These are phyloP conservation scores for Melanchra persicariae DNA, from an alignment of 2,888 invertebrate species.

Conservation along the genomic window DNA sequence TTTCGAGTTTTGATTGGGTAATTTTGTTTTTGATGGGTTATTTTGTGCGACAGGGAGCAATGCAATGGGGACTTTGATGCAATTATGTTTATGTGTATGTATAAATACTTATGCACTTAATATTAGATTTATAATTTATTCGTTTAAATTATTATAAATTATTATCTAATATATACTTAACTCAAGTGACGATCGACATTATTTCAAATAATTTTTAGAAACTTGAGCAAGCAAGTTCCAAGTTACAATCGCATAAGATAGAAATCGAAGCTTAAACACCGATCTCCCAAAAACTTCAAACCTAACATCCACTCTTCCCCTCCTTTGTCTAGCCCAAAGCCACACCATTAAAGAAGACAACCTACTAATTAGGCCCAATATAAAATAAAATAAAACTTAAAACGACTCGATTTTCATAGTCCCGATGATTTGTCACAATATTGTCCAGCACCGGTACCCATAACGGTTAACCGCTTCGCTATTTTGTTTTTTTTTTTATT, in stretches of 20 bases:
- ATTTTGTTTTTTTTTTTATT: slow-evolving; percentile 77
- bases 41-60: slow-evolving; percentile 39
- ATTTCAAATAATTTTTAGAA: not conserved
- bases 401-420: slow-evolving; percentile 39
- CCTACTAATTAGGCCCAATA: slow-evolving; percentile 43
- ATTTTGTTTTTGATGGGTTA: slow-evolving; percentile 54
- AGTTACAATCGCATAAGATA: not conserved
- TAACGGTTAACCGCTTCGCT: slow-evolving; percentile 79
- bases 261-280: not conserved
- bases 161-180: not conserved
- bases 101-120: no score
- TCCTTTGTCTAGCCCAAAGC: slow-evolving; percentile 19
- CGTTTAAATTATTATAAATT: no score
- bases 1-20: slow-evolving; percentile 58
- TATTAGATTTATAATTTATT: no score
- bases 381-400: slow-evolving; percentile 36
- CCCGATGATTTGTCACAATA: slow-evolving; percentile 76
- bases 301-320: not conserved
- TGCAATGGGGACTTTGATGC: slow-evolving; percentile 13
- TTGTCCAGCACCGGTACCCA: slow-evolving; percentile 68
- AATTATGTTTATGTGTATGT: slow-evolving; percentile 13
- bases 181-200: not conserved
- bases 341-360: slow-evolving; percentile 16
- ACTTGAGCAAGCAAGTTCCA: not conserved
- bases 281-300: not conserved